Evolutionary conservation across 2,797 vertebrate species (phyloP).

Genomic region (Centropyge bicolor): DNA sequence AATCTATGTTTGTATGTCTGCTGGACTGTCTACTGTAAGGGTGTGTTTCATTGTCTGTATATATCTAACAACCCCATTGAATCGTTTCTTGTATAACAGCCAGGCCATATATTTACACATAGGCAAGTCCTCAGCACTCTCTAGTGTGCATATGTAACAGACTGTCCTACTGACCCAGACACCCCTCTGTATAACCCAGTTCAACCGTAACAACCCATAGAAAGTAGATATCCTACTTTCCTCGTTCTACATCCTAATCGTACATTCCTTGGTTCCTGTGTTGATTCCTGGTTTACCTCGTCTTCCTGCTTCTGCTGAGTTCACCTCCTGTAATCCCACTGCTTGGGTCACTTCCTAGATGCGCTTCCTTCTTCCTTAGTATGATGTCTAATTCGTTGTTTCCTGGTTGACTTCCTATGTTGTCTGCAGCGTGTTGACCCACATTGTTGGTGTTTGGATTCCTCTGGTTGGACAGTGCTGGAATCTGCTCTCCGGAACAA

Average conservation of each 20-base stretch:
- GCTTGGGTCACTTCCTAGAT: slow-evolving; percentile 20
- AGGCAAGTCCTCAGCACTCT: background rate
- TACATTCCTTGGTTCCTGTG: slow-evolving; percentile 12
- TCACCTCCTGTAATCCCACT: slow-evolving; percentile 11
- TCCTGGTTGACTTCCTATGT: slow-evolving; percentile 44
- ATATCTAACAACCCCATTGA: background rate
- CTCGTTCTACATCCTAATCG: background rate
- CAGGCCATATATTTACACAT: background rate
- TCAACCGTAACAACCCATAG: slow-evolving; percentile 23
- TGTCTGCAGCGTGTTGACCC: slow-evolving; percentile 46
- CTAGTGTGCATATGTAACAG: background rate
- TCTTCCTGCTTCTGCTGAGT: slow-evolving; percentile 19
- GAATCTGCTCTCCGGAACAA: slow-evolving; percentile 58
- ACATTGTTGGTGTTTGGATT: slow-evolving; percentile 63
- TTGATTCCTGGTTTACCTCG: background rate
- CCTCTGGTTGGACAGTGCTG: slow-evolving; percentile 40
- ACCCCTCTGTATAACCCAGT: background rate
- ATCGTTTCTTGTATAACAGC: background rate
- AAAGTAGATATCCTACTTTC: slow-evolving; percentile 34
- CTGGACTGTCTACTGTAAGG: background rate
- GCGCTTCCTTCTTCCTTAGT: slow-evolving; percentile 21
- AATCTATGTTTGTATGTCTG: background rate
- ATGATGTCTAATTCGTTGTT: slow-evolving; percentile 1
- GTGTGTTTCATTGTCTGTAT: background rate
- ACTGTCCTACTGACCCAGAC: slow-evolving; percentile 35